Evolutionary conservation across 2,888 invertebrate species (phyloP), one percentile per base, ranked within the genome.

Genomic region (Hyalella azteca): DNA sequence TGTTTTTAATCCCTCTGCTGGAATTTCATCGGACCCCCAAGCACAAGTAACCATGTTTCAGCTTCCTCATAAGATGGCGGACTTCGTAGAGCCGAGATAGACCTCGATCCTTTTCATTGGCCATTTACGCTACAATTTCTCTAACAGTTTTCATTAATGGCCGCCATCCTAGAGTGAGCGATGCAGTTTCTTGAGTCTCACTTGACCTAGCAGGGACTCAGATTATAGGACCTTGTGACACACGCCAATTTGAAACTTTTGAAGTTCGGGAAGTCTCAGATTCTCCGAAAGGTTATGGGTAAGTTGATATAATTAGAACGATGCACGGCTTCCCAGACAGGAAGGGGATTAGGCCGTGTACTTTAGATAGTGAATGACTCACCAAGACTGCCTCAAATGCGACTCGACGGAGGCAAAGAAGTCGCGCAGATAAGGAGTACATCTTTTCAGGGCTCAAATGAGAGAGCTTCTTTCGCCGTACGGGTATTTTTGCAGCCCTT

Each of bases 91-190:
- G 36, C 66, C 36, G 5, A 66, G 66, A 66, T 66, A 66, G 66
- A 66, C 29, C 66, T 66, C 66, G 39, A 66, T 66, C 66, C 66
- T 66, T 66, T 66, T 66, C 66, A 66, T 66, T 66, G 66, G 36
- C 66, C 66, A 66, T 66, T 66, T 66, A 29, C 66, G 66, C 66
- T 66, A 66, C 66, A 66, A 29, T 66, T 66, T 66, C 66, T 66
- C 66, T 66, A 66, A 66, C 66, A 66, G 66, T 66, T 66, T 66
- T 66, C 66, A 66, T 66, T 66, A 66, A 66, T 66, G 66, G 36
- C 66, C 66, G 66, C 36, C 66, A 66, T 36, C 66, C 66, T 66
- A 66, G 66, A 29, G 66, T 66, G 66, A 66, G 66, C 66, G 66
- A 66, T 66, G 66, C 66, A 32, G 66, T 36, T 66, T 66, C 66